Conservation (phyloP, 2,797 vertebrate genomes). For the Selene dorsalis region DNA sequence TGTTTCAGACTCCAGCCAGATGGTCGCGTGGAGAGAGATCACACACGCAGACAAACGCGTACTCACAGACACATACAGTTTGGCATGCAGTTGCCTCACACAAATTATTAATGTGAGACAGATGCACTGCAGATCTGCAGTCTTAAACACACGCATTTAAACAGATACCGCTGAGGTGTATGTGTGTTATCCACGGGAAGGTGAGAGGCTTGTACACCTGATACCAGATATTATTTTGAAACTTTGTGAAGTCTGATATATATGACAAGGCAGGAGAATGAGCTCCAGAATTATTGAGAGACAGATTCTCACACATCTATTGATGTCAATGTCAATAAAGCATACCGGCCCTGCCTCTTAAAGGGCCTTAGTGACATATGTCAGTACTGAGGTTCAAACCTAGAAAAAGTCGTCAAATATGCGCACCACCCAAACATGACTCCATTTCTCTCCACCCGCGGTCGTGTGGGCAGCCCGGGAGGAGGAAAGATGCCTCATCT, state of each 20-base stretch:
- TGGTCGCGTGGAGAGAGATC: slow-evolving; percentile 69
- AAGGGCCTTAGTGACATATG: not conserved
- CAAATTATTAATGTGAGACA: slow-evolving; percentile 81
- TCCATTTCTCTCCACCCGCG: not conserved
- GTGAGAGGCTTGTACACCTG: slow-evolving; percentile 23
- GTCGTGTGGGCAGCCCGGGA: not conserved
- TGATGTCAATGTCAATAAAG: slow-evolving; percentile 10
- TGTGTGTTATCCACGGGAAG: slow-evolving; percentile 16
- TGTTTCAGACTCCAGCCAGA: slow-evolving; percentile 78
- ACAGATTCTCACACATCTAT: not conserved
- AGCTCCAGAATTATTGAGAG: not conserved
- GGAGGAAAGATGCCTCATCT: slow-evolving; percentile 21
- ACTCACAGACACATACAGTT: slow-evolving; percentile 48
- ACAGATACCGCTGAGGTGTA: slow-evolving; percentile 26
- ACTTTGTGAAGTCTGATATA: slow-evolving; percentile 4
- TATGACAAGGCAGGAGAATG: not conserved
- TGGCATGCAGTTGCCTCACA: slow-evolving; percentile 66
- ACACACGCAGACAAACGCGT: slow-evolving; percentile 43
- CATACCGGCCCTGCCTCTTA: not conserved
- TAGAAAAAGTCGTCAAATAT: not conserved
- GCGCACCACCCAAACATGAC: slow-evolving; percentile 7
- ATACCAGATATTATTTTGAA: not conserved
- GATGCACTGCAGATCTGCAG: slow-evolving; percentile 67
- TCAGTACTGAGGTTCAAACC: not conserved
- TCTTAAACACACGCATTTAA: slow-evolving; percentile 52